Conservation (phyloP, 2,888 invertebrate genomes). For the Rosalia funebris region DNA sequence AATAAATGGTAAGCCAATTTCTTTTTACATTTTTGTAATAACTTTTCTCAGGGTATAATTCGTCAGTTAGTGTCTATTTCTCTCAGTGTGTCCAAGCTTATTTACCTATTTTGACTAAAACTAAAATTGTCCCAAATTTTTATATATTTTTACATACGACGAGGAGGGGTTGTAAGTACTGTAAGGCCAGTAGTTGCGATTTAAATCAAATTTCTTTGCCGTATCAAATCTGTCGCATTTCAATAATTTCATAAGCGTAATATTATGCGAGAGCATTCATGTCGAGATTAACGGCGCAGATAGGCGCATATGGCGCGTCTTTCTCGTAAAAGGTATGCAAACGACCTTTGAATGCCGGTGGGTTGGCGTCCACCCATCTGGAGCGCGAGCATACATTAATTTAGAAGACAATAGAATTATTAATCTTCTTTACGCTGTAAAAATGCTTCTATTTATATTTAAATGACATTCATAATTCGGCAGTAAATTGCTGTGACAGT, state of each 20-base stretch:
- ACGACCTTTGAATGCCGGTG: slow-evolving; percentile 48
- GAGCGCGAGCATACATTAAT: slow-evolving; percentile 9
- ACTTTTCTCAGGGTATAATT: too few relatives aligned
- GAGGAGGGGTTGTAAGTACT: too few relatives aligned
- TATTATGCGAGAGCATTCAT: neutral
- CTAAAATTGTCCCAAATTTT: too few relatives aligned
- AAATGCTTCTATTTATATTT: slow-evolving; percentile 2
- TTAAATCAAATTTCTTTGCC: too few relatives aligned
- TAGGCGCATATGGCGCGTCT: slow-evolving; percentile 8
- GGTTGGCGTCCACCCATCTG: slow-evolving; percentile 44
- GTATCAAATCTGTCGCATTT: too few relatives aligned
- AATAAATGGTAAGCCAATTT: too few relatives aligned
- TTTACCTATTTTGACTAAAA: too few relatives aligned
- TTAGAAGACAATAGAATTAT: slow-evolving; percentile 40
- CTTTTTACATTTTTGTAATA: too few relatives aligned
- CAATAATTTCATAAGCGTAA: neutral
- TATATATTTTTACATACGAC: too few relatives aligned
- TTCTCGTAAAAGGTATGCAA: slow-evolving; percentile 21
- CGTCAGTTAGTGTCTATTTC: too few relatives aligned
- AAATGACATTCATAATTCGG: slow-evolving; percentile 5
- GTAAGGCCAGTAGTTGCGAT: too few relatives aligned
- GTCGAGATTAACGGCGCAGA: slow-evolving; percentile 9
- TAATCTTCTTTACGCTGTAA: slow-evolving; percentile 28
- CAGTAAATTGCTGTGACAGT: slow-evolving; percentile 6
- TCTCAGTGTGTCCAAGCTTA: too few relatives aligned